These are phyloP conservation scores for Stegodyphus dumicola DNA, from an alignment of 1,140 invertebrate species.

Conservation along the genomic window DNA sequence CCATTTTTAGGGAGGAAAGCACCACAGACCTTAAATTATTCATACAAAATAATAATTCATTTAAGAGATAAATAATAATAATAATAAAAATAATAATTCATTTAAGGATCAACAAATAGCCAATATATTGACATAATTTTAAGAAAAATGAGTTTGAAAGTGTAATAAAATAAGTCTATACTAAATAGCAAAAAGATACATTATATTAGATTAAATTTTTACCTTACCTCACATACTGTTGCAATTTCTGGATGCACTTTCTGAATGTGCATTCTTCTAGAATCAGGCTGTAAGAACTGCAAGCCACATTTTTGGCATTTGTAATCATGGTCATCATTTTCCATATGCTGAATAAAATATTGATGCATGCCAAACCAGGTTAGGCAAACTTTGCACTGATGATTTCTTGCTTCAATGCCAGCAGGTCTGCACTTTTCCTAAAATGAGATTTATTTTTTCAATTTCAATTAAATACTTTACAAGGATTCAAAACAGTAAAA, in stretches of 20 bases:
- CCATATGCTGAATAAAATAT: conserved; percentile 63
- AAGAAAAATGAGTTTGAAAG: too few relatives aligned
- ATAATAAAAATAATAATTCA: too few relatives aligned
- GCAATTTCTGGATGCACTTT: conserved; percentile 62
- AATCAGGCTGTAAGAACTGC: conserved; percentile 62
- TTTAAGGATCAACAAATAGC: too few relatives aligned
- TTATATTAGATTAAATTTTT: too few relatives aligned
- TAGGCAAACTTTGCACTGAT: conserved; percentile 65
- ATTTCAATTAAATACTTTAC: neutral
- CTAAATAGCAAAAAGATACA: too few relatives aligned
- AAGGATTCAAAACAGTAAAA: neutral
- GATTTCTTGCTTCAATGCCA: conserved; percentile 63
- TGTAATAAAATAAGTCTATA: too few relatives aligned
- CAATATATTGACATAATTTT: too few relatives aligned
- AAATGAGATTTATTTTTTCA: neutral
- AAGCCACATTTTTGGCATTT: conserved; percentile 63
- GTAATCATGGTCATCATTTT: conserved; percentile 64
- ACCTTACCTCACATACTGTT: conserved; percentile 60
- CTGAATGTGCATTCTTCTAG: conserved; percentile 63
- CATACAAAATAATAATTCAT: too few relatives aligned
- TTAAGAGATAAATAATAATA: too few relatives aligned
- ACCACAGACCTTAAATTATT: too few relatives aligned
- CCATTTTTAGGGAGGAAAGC: too few relatives aligned
- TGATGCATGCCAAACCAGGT: conserved; percentile 64
- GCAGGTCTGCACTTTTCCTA: conserved; percentile 36